Evolutionary conservation across 2,888 invertebrate genomes (phyloP).

Genomic region (Xestoiulus laeticollis): DNA sequence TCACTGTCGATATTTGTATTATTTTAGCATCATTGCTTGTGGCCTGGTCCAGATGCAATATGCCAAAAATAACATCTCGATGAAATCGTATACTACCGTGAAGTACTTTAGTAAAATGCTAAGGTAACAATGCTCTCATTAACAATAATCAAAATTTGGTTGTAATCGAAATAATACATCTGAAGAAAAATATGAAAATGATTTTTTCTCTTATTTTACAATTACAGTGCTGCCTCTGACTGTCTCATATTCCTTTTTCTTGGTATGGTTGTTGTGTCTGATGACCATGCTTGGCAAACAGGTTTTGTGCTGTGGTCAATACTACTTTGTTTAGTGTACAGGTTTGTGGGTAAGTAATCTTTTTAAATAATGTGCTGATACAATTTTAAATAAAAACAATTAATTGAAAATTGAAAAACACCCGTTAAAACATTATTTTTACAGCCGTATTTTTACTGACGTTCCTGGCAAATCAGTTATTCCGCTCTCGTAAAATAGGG

Average conservation of each 20-base stretch:
- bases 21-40: conserved; percentile 67
- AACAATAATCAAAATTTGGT: not conserved
- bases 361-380: not conserved
- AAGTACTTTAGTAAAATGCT: conserved; percentile 69
- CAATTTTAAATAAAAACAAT: too few relatives aligned
- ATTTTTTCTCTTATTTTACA: too few relatives aligned
- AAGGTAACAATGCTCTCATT: conserved; percentile 61
- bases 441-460: conserved; percentile 67
- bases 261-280: conserved; percentile 68
- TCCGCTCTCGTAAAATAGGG: conserved; percentile 65
- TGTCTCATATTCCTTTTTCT: conserved; percentile 70
- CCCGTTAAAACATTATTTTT: not conserved
- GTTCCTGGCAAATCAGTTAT: conserved; percentile 66
- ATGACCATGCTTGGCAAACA: conserved; percentile 66
- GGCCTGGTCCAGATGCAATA: conserved; percentile 69
- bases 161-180: not conserved
- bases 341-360: conserved; percentile 64
- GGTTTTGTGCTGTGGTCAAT: conserved; percentile 66
- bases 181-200: not conserved
- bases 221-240: conserved; percentile 67
- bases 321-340: conserved; percentile 64
- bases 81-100: conserved; percentile 68
- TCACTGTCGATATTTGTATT: not conserved
- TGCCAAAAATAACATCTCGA: conserved; percentile 68
- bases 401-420: not conserved